Conservation (phyloP, 2,888 invertebrate species). For the Melangyna quadrimaculata region DNA sequence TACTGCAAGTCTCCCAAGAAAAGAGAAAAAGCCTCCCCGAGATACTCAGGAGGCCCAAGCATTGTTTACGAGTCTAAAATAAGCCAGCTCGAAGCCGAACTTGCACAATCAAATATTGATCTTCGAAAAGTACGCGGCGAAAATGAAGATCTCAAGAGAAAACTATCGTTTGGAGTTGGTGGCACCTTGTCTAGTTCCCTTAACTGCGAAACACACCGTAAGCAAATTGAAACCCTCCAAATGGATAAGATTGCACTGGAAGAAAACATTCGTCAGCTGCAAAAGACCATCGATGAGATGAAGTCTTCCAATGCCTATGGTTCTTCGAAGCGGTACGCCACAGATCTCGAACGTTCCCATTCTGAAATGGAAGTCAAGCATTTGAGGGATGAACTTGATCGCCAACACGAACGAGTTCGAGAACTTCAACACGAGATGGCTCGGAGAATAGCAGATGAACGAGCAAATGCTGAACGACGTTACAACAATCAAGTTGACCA, state of each 20-base stretch:
- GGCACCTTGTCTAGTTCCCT: constrained; percentile 81
- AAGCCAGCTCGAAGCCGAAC: constrained; percentile 91
- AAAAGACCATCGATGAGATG: constrained; percentile 84
- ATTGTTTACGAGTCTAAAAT: constrained; percentile 93
- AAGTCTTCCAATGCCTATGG: constrained; percentile 85
- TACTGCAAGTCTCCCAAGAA: constrained; percentile 73
- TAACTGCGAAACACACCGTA: constrained; percentile 83
- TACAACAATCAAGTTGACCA: constrained; percentile 90
- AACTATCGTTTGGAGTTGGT: constrained; percentile 77
- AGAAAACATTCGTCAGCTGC: constrained; percentile 86
- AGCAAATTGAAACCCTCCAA: constrained; percentile 87
- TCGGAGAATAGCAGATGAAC: constrained; percentile 86
- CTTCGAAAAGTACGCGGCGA: constrained; percentile 88
- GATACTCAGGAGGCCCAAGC: constrained; percentile 87
- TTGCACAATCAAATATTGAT: constrained; percentile 89
- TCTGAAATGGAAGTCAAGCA: constrained; percentile 89
- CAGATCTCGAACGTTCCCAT: constrained; percentile 89
- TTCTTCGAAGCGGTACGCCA: constrained; percentile 86
- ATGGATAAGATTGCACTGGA: constrained; percentile 87
- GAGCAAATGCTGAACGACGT: constrained; percentile 87
- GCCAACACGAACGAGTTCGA: constrained; percentile 88
- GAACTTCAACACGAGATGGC: constrained; percentile 89
- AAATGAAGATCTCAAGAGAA: constrained; percentile 82
- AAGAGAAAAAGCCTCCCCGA: constrained; percentile 75
- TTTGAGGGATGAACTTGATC: constrained; percentile 88